Evolutionary conservation across 2,888 invertebrate species (phyloP).

Genomic region (Malacosoma neustria): DNA sequence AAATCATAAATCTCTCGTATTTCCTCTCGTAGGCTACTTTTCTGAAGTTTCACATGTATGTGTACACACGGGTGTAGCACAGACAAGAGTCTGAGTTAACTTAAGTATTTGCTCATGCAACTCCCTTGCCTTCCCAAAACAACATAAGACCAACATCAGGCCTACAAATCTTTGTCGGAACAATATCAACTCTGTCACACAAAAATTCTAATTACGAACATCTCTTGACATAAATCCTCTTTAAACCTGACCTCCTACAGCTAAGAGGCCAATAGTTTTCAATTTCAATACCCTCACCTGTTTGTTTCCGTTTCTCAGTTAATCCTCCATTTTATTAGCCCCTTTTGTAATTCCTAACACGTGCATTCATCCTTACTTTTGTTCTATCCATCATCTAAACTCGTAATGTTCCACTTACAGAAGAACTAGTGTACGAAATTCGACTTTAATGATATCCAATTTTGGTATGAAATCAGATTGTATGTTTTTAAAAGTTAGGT

Average conservation of each 20-base stretch:
- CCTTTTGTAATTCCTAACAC: constrained; percentile 56
- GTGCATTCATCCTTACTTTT: constrained; percentile 54
- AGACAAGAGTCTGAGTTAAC: no score
- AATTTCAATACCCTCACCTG: constrained; percentile 67
- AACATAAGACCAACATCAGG: no score
- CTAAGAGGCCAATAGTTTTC: constrained; percentile 65
- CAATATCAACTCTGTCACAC: no score
- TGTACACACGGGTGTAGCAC: no score
- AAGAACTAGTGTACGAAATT: constrained; percentile 11
- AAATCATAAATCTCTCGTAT: no score
- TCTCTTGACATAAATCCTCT: constrained; percentile 39
- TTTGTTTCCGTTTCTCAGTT: constrained; percentile 41
- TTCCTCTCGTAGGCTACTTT: no score
- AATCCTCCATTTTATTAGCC: constrained; percentile 70
- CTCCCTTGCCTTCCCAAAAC: no score
- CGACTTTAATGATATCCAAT: constrained; percentile 16
- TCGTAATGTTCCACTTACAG: constrained; percentile 17
- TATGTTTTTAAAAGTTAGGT: constrained; percentile 21
- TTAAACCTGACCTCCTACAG: constrained; percentile 36
- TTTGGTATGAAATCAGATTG: no score
- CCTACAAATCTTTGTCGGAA: no score
- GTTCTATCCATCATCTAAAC: constrained; percentile 46
- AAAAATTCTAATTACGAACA: constrained; percentile 23
- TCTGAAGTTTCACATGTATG: no score
- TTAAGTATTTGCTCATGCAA: no score